Percentiles rank a stretch among this genome's conserved stretches.
Evolutionary conservation across 2,888 invertebrate species (phyloP).

Genomic region (Dascillus cervinus): DNA sequence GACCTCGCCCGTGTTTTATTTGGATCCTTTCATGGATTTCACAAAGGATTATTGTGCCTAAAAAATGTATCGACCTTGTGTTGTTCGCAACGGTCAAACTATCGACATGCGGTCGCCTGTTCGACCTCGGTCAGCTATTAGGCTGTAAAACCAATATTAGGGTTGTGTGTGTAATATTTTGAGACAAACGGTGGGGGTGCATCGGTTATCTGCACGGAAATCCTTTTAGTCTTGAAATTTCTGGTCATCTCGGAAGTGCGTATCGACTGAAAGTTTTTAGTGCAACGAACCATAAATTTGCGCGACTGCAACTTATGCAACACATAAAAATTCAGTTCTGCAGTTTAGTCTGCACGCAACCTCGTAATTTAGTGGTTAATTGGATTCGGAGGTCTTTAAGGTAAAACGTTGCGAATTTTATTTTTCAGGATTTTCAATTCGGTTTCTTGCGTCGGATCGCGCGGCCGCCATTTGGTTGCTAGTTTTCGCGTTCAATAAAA

Average conservation of each 20-base stretch:
- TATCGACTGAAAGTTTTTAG: background rate
- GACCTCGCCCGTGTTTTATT: slow-evolving; percentile 5
- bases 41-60: slow-evolving; percentile 12
- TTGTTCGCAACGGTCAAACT: slow-evolving; percentile 16
- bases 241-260: too few relatives aligned
- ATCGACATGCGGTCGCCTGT: slow-evolving; percentile 28
- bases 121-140: slow-evolving; percentile 30
- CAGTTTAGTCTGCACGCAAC: slow-evolving; percentile 18
- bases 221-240: too few relatives aligned
- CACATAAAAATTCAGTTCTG: slow-evolving; percentile 7
- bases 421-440: too few relatives aligned
- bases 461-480: too few relatives aligned
- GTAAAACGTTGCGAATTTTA: too few relatives aligned
- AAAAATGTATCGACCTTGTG: slow-evolving; percentile 28
- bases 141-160: slow-evolving; percentile 31
- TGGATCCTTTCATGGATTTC: slow-evolving; percentile 10
- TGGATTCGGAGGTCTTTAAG: too few relatives aligned
- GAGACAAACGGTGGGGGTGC: slow-evolving; percentile 26
- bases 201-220: too few relatives aligned
- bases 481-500: too few relatives aligned
- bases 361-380: slow-evolving; percentile 13
- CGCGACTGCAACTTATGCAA: background rate
- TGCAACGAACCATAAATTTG: background rate
- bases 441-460: too few relatives aligned
- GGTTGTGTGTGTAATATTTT: slow-evolving; percentile 36